phyloP scores from a whole-genome alignment of 2,888 invertebrate species.

The Ctenicera cuprea region DNA sequence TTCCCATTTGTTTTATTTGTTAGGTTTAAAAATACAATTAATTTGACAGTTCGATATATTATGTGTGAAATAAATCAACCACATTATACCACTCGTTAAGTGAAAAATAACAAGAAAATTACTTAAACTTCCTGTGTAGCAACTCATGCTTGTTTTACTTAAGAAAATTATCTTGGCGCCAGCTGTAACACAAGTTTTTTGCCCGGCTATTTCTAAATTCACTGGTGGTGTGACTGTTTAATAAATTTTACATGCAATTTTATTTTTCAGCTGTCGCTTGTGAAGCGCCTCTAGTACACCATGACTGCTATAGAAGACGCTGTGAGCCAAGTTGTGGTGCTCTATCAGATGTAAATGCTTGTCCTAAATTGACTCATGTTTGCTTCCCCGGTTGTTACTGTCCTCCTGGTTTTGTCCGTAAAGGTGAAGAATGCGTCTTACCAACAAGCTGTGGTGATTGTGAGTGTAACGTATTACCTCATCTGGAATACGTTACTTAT shows the following conservation, averaged over 20 bases:
- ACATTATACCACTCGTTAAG: no score
- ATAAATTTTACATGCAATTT: background rate
- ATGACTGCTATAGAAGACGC: conserved; percentile 86
- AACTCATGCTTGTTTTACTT: no score
- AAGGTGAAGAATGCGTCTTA: conserved; percentile 81
- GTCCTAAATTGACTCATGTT: conserved; percentile 79
- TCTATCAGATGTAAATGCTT: conserved; percentile 75
- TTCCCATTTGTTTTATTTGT: no score
- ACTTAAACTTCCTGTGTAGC: no score
- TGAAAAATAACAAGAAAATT: no score
- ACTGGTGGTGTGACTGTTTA: no score
- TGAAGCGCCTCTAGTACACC: conserved; percentile 84
- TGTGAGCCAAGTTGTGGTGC: conserved; percentile 88
- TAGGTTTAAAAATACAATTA: no score
- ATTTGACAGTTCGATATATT: no score
- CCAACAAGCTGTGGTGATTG: conserved; percentile 86
- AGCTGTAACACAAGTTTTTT: no score
- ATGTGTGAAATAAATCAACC: no score
- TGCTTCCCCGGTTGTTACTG: conserved; percentile 92
- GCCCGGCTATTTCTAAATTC: no score
- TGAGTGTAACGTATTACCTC: conserved; percentile 82
- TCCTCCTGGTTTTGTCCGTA: conserved; percentile 82
- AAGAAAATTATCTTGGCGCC: no score
- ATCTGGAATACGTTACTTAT: conserved; percentile 88
- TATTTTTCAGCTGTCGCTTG: conserved; percentile 79